A percentile compares a stretch with the other conserved stretches of the same genome.
phyloP scores from a whole-genome alignment of 2,797 vertebrate species.

The Channallabes apus region DNA sequence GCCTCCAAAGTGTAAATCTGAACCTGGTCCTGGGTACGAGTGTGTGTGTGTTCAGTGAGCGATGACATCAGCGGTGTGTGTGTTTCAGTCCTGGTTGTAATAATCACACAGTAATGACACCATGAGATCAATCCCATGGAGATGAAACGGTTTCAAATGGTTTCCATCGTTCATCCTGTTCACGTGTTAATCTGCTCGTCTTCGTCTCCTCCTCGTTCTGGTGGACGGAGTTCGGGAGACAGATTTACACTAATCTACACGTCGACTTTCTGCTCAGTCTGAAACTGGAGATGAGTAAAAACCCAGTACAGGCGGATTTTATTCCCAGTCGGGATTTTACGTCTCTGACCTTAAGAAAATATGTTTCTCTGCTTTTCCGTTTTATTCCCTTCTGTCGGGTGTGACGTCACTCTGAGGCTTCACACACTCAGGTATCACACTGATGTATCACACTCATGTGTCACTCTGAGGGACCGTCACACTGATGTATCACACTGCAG shows the following conservation, averaged over 20 bases:
- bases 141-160: too few species aligned
- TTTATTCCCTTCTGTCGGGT: not conserved
- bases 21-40: too few species aligned
- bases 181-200: not conserved
- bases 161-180: not conserved
- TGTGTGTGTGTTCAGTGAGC: too few species aligned
- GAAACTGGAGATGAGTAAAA: not conserved
- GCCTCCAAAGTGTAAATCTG: too few species aligned
- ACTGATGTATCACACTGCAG: conserved; percentile 45
- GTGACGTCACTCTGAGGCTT: not conserved
- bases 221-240: not conserved
- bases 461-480: not conserved
- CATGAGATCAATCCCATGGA: not conserved
- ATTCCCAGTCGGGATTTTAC: not conserved
- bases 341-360: not conserved
- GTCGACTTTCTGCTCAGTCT: not conserved
- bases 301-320: not conserved
- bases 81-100: too few species aligned
- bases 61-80: too few species aligned
- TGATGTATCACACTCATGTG: conserved; percentile 35
- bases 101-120: not conserved
- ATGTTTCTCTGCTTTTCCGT: not conserved
- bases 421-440: not conserved
- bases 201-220: not conserved
- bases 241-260: not conserved